Conservation (phyloP, 2,113 vertebrate genomes). For the Eudyptes chrysolophus region DNA sequence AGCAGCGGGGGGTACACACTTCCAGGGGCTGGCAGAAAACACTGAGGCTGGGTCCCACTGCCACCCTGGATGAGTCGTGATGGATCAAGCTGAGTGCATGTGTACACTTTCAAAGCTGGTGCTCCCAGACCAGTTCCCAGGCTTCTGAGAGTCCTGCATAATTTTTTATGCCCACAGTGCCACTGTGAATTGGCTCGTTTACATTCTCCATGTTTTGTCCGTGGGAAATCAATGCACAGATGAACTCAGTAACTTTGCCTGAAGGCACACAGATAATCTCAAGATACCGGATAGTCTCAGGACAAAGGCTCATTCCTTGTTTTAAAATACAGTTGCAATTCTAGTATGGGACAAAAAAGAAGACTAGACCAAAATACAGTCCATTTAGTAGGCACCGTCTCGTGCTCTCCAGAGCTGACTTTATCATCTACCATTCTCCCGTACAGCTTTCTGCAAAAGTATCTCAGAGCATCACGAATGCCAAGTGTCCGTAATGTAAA, state of each 20-base stretch:
- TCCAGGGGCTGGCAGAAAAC: not conserved
- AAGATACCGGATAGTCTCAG: not conserved
- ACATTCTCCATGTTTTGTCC: not conserved
- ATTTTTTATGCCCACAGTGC: not conserved
- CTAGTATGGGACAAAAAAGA: not conserved
- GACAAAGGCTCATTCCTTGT: not conserved
- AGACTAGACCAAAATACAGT: not conserved
- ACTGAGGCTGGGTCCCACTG: not conserved
- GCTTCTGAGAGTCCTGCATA: not conserved
- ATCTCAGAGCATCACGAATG: not conserved
- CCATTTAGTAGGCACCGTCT: not conserved
- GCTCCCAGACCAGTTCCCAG: not conserved
- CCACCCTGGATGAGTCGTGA: not conserved
- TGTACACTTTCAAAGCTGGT: not conserved
- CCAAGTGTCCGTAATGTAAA: not conserved
- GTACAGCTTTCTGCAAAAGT: not conserved
- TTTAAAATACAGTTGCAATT: not conserved
- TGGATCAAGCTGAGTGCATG: not conserved
- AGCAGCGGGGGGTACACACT: not conserved
- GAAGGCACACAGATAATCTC: not conserved
- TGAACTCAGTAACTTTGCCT: not conserved
- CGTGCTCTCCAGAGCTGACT: not conserved
- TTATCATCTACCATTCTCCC: not conserved
- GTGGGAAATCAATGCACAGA: not conserved
- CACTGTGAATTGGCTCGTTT: not conserved